Evolutionary conservation across 2,113 vertebrate genomes (phyloP).

Genomic region (Scomber scombrus): DNA sequence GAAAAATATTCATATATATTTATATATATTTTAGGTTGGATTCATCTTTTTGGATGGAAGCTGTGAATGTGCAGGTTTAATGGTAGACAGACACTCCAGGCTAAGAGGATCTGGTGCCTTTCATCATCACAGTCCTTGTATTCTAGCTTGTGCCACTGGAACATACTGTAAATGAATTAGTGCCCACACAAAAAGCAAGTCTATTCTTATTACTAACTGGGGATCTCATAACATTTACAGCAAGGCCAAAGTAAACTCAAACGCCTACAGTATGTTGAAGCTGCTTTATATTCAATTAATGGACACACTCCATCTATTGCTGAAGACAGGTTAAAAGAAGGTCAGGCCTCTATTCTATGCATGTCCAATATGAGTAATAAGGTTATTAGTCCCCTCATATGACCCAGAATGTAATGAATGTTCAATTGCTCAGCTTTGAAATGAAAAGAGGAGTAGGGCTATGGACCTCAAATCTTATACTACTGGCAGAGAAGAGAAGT

Average conservation of each 20-base stretch:
- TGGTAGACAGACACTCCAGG: slow-evolving; percentile 18
- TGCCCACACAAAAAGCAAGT: slow-evolving; percentile 20
- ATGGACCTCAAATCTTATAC: slow-evolving; percentile 33
- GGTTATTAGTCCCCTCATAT: slow-evolving; percentile 74
- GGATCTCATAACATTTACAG: slow-evolving; percentile 63
- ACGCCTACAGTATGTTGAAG: slow-evolving; percentile 19
- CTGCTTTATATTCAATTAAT: slow-evolving; percentile 76
- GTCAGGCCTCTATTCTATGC: slow-evolving; percentile 72
- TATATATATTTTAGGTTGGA: slow-evolving; percentile 19
- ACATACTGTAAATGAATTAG: slow-evolving; percentile 37
- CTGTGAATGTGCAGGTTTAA: slow-evolving; percentile 36
- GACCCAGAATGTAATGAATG: slow-evolving; percentile 64
- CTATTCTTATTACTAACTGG: slow-evolving; percentile 27
- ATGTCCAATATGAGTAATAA: slow-evolving; percentile 75
- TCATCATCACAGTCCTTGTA: slow-evolving; percentile 41
- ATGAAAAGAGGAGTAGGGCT: slow-evolving; percentile 33
- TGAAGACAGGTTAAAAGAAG: slow-evolving; percentile 69
- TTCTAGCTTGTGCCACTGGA: slow-evolving; percentile 33
- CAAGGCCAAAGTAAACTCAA: slow-evolving; percentile 45
- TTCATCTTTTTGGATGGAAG: slow-evolving; percentile 28
- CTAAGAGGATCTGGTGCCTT: slow-evolving; percentile 15
- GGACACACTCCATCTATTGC: slow-evolving; percentile 56
- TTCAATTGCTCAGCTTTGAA: slow-evolving; percentile 46
- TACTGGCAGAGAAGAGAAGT: slow-evolving; percentile 30
- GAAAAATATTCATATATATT: not conserved